Conservation (phyloP, 1,140 invertebrate genomes). For the Rhizoglyphus robini region DNA sequence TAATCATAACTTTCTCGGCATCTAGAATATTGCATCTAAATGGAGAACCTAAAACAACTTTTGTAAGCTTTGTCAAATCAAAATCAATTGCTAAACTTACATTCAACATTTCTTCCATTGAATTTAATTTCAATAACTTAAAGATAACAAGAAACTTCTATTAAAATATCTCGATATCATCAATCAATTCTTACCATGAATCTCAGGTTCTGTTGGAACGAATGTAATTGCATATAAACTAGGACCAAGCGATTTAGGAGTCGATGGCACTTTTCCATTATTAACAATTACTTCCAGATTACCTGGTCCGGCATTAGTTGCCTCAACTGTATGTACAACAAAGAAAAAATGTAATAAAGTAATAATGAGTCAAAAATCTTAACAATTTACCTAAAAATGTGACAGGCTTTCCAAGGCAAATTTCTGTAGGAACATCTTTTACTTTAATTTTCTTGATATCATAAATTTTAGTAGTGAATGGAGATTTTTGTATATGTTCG, state of each 20-base stretch:
- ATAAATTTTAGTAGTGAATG: constrained; percentile 85
- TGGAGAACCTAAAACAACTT: constrained; percentile 21
- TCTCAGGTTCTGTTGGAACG: constrained; percentile 70
- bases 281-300: constrained; percentile 95
- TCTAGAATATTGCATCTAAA: constrained; percentile 21
- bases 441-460: constrained; percentile 88
- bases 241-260: constrained; percentile 80
- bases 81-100: constrained; percentile 35
- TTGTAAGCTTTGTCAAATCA: constrained; percentile 16
- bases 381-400: constrained; percentile 66
- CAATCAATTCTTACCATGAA: constrained; percentile 41
- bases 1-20: constrained; percentile 19
- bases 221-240: constrained; percentile 96
- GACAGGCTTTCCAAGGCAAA: constrained; percentile 73
- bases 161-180: neutral
- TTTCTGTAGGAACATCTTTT: constrained; percentile 71
- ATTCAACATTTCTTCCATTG: constrained; percentile 87
- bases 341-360: constrained; percentile 19
- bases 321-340: constrained; percentile 58
- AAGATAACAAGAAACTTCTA: neutral
- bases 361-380: neutral
- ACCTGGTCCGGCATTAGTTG: constrained; percentile 84
- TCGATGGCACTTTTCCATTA: constrained; percentile 83
- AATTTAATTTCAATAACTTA: constrained; percentile 76
- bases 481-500: constrained; percentile 77